Percentiles rank a stretch among this genome's conserved stretches.
Evolutionary conservation across 2,888 invertebrate species (phyloP).

Genomic region (Drosophila emarginata): DNA sequence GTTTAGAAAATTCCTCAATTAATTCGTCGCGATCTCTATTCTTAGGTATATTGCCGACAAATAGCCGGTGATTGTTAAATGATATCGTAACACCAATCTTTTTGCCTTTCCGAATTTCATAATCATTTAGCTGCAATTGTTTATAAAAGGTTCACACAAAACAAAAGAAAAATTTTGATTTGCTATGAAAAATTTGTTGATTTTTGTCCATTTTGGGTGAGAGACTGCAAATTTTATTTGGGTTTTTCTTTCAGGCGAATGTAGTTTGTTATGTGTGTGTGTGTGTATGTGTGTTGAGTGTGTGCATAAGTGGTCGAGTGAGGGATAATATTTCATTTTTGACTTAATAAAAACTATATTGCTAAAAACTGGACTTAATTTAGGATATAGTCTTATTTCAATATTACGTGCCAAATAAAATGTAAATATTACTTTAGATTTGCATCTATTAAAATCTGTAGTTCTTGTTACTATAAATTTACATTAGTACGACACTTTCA

Average conservation of each 20-base stretch:
- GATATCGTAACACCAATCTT: constrained; percentile 99
- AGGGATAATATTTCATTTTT: neutral
- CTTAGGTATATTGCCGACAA: constrained; percentile 99
- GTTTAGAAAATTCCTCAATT: constrained; percentile 99
- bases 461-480: constrained; percentile 28
- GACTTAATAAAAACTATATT: constrained; percentile 16
- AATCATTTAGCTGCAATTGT: constrained; percentile 99
- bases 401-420: constrained; percentile 78
- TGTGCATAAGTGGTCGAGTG: constrained; percentile 34
- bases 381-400: constrained; percentile 20
- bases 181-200: constrained; percentile 75
- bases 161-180: constrained; percentile 74
- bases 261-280: constrained; percentile 21
- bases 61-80: constrained; percentile 99
- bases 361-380: constrained; percentile 35
- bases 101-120: constrained; percentile 99
- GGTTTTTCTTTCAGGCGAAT: constrained; percentile 30
- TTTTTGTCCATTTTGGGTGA: constrained; percentile 40
- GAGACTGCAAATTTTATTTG: constrained; percentile 54
- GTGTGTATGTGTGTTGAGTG: constrained; percentile 18
- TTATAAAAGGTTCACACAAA: constrained; percentile 84
- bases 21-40: constrained; percentile 99
- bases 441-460: constrained; percentile 10
- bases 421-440: constrained; percentile 57
- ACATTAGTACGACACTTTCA: constrained; percentile 7